These are phyloP conservation scores for Enchytraeus crypticus DNA, from an alignment of 2,888 invertebrate genomes.

Conservation along the genomic window DNA sequence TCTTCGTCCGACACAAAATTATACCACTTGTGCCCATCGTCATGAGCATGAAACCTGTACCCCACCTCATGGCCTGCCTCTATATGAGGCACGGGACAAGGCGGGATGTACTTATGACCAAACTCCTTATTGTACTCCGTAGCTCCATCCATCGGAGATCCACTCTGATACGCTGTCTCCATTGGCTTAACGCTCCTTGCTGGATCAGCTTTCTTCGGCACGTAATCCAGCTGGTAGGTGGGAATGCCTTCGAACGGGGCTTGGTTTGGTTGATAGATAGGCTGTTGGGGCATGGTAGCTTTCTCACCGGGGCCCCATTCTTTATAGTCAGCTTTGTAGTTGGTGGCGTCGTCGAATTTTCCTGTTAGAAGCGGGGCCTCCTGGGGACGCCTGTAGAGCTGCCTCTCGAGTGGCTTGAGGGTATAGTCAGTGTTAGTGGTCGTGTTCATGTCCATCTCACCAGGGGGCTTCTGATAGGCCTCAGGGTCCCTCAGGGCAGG, in stretches of 20 bases:
- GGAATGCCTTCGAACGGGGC: conserved; percentile 47
- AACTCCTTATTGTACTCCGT: conserved; percentile 46
- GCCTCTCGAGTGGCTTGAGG: conserved; percentile 32
- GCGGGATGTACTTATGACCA: conserved; percentile 32
- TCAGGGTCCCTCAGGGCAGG: conserved; percentile 37
- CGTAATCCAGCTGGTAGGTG: conserved; percentile 41
- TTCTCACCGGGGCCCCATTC: conserved; percentile 31
- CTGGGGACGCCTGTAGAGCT: conserved; percentile 15
- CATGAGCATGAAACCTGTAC: conserved; percentile 35
- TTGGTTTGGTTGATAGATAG: conserved; percentile 38
- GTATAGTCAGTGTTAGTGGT: conserved; percentile 38
- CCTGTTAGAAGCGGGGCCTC: conserved; percentile 11
- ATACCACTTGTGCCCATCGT: conserved; percentile 40
- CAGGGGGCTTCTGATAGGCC: conserved; percentile 38
- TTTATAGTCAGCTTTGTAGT: conserved; percentile 31
- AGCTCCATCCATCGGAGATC: conserved; percentile 40
- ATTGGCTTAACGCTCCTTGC: conserved; percentile 31
- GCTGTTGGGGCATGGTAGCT: conserved; percentile 27
- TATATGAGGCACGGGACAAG: conserved; percentile 42
- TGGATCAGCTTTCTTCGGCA: conserved; percentile 28
- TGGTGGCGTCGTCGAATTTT: conserved; percentile 31
- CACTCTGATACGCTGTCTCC: conserved; percentile 35
- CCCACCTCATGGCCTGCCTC: conserved; percentile 30
- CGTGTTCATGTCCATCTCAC: conserved; percentile 42
- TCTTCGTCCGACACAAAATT: neutral